Conservation (phyloP, 2,797 vertebrate genomes). For the Alauda arvensis region DNA sequence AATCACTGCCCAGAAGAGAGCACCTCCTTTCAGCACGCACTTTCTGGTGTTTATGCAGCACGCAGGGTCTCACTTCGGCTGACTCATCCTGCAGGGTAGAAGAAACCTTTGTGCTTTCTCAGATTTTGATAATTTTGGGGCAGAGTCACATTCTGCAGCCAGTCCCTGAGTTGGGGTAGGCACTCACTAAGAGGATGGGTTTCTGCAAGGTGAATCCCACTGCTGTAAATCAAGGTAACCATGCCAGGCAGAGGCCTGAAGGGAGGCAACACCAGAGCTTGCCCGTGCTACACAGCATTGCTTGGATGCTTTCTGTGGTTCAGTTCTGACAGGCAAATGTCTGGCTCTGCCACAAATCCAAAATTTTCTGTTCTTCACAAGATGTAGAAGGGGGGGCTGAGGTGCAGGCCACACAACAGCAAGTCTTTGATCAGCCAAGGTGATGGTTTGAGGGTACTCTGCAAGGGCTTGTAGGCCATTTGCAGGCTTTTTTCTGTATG, state of each 20-base stretch:
- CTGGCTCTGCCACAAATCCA: neutral
- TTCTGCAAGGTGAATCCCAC: neutral
- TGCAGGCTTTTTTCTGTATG: neutral
- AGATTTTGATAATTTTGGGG: neutral
- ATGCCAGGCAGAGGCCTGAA: neutral
- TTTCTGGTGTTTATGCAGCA: neutral
- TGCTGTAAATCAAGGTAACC: neutral
- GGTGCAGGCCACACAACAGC: neutral
- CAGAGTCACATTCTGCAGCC: neutral
- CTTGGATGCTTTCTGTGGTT: neutral
- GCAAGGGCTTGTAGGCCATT: neutral
- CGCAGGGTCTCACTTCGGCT: neutral
- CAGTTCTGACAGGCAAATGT: fast-evolving
- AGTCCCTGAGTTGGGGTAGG: neutral
- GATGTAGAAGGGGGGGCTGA: neutral
- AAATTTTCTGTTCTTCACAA: neutral
- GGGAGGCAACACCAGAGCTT: neutral
- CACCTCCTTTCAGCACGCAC: neutral
- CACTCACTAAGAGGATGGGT: neutral
- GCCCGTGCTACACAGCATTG: fast-evolving
- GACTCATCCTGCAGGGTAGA: neutral
- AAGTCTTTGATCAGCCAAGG: neutral
- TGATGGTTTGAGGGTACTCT: neutral
- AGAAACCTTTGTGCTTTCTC: neutral
- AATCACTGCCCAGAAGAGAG: conserved; percentile 20